Evolutionary conservation across 1,140 invertebrate genomes (phyloP), one percentile per base, ranked within the genome.

Genomic region (Habropoda laboriosa): DNA sequence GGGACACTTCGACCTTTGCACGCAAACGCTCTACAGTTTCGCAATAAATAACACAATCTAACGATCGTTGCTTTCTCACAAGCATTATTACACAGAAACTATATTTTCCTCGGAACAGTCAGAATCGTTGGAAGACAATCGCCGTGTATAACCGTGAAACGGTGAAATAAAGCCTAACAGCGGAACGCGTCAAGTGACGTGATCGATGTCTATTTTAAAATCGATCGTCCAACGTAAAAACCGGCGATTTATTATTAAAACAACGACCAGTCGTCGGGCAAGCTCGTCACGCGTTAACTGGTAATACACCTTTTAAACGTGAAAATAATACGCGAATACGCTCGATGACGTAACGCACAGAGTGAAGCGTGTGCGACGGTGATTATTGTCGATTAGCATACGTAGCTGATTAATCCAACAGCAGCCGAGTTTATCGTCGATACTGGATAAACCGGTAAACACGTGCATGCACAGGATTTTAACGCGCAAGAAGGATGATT

Each of bases 381-480:
- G 58, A 63, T 53, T 70, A 67, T 75, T 45, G 30, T 60, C 58
- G 67, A 86, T 86, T 82, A 81, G 60, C 83, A 85, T 82, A 79
- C 64, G 27, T 78, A 57, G 45, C n/a, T 71, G 82, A 83, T 83
- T 81, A 81, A 81, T 57, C 66, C 42, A 38, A 13, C 71, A 38
- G 49, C n/a, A 47, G 21, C 13, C 10, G 53, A 70, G 51, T 70
- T 76, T 58, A 72, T 73, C 68, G 47, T 53, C 66, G 63, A 81
- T 74, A 55, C 38, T 79, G 70, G 40, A 73, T 51, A 68, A 58
- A 67, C 71, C 61, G 47, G 79, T 74, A 77, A 81, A 86, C 70
- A 77, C 76, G 24, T 60, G 76, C 75, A 64, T n/a, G n/a, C n/a
- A n/a, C n/a, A n/a, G n/a, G n/a, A n/a, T n/a, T n/a, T n/a, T n/a